Evolutionary conservation across 2,113 vertebrate genomes (phyloP), one percentile per base, ranked within the genome.

Genomic region (Barbus barbus): DNA sequence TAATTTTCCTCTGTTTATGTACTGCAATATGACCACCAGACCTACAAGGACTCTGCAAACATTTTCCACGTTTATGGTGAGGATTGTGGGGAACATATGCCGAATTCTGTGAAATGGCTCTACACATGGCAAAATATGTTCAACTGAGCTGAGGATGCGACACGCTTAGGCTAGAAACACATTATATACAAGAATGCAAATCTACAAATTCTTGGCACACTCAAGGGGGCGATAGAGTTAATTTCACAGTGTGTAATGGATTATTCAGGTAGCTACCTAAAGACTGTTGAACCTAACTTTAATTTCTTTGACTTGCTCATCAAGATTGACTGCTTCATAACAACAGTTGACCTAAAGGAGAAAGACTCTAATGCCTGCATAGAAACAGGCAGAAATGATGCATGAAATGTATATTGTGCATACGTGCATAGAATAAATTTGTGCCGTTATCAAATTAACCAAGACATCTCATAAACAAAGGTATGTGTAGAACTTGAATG

Each of bases 381-480:
- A 56, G 51, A 22, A 56, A 56, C 24, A 9, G 14, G 14, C 3
- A 67, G 16, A 22, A 36, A 69, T 22, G 18, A 4, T 1, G 31
- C 31, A 33, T 67, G 7, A 36, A 36, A 33, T 67, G 63, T 33
- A 69, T 22, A 69, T 22, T 69, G 65, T 4, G 18, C 9, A 9
- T 36, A 67, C 18, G 18, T 67, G 63, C 3, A 22, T 22, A 4
- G 16, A 63, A 28, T 63, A 28, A 13, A 16, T 63, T 36, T 67
- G 31, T 2, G 9, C 31, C 9, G 18, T 67, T 67, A 36, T 67
- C 28, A 67, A 67, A 69, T 69, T 36, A 36, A 4, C 28, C 16
- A 69, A 69, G 31, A 69, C 9, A 69, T 69, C 65, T 36, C 9
- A 69, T 69, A 22, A 69, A 69, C 18, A 53, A 76, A 76, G 51